Evolutionary conservation across 2,888 invertebrate species (phyloP), one percentile per base, ranked within the genome.

Genomic region (Caenorhabditis auriculariae): DNA sequence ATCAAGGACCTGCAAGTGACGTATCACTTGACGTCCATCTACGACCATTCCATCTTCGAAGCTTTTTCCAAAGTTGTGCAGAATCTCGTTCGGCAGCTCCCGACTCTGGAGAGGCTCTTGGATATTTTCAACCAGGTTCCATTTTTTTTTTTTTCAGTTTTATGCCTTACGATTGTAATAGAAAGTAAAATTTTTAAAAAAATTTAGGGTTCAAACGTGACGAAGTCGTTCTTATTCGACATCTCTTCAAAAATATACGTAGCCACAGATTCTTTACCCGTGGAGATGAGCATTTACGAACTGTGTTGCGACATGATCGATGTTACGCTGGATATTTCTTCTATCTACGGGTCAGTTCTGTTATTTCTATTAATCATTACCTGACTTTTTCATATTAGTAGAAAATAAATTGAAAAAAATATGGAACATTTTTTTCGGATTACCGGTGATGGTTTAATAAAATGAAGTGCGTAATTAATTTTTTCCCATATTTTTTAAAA

Each of bases 281-380:
- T 98, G 5, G 98, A 99, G 83, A 96, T 98, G 96, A 69, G 69
- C 84, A 92, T 92, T 81, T 99, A 99, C 82, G 98, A 98, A 84
- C 86, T 99, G 38, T 99, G 98, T 85, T 99, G 98, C 86, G 98
- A 99, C 86, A 98, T 98, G 96, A 98, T 99, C 77, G 98, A 99
- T 86, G 94, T 98, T 49, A 94, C 96, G 54, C 92, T 96, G 75
- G 98, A 99, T 86, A 89, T 99, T 60, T 95, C 96, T 7, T 92
- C 92, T 85, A 98, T 98, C 84, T 98, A 98, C 85, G 95, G 96
- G 91, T 85, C 27, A 26, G 50, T 44, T 17, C 41, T 27, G 17
- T 6, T 27, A 5, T 29, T 21, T 1, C 15, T 24, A 41, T 15
- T 17, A 41, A 9, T 41, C n/a, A 28, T 4, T 26, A 23, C 12